phyloP scores from a whole-genome alignment of 2,113 vertebrate genomes.

The Sylvia atricapilla region DNA sequence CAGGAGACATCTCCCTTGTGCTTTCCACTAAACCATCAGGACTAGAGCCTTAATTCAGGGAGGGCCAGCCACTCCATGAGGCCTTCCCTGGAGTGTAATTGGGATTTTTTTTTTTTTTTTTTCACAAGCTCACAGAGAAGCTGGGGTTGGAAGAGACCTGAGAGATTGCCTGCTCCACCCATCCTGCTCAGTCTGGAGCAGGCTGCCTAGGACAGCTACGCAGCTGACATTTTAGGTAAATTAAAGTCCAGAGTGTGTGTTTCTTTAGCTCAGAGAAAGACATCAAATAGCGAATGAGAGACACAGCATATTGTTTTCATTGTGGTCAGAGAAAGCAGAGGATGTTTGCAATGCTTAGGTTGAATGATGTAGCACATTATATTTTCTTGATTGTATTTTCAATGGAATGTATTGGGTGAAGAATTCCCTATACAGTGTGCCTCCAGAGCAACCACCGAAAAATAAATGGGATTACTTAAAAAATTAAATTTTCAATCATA shows the following conservation, averaged over 20 bases:
- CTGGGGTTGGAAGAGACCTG: background rate
- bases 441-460: background rate
- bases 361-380: background rate
- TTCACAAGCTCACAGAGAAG: background rate
- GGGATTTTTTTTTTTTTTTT: background rate
- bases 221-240: background rate
- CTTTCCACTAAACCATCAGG: background rate
- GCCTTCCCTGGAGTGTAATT: background rate
- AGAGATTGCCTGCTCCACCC: background rate
- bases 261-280: background rate
- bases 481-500: background rate
- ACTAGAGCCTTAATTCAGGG: background rate
- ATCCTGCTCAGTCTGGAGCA: background rate
- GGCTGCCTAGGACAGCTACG: background rate
- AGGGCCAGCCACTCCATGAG: background rate
- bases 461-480: background rate
- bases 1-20: background rate
- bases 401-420: fast-evolving
- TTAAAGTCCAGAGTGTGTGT: background rate
- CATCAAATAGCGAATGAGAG: background rate
- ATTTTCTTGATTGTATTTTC: background rate
- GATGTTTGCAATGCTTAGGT: background rate
- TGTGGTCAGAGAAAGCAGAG: background rate
- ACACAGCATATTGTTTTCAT: background rate
- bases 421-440: background rate